These are phyloP conservation scores for Dunckerocampus dactyliophorus DNA, from an alignment of 2,113 vertebrate species.

Conservation along the genomic window DNA sequence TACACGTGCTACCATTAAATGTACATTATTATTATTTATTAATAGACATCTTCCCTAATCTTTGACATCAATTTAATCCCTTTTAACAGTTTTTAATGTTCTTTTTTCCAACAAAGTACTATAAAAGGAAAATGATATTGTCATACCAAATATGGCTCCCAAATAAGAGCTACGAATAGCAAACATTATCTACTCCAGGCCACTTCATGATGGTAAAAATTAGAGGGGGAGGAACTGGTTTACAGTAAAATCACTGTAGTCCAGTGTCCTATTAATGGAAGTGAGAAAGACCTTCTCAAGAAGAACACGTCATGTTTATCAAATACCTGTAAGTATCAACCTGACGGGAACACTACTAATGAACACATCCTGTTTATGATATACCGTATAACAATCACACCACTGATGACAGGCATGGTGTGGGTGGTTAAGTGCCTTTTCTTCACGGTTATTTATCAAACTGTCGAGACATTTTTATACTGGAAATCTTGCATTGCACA, in stretches of 20 bases:
- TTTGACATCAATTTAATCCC: too few relatives aligned
- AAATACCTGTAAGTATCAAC: slow-evolving; percentile 36
- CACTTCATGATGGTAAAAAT: slow-evolving; percentile 15
- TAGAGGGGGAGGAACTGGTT: slow-evolving; percentile 20
- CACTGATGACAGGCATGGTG: slow-evolving; percentile 9
- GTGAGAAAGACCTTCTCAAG: too few relatives aligned
- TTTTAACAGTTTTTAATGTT: too few relatives aligned
- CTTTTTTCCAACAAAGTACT: too few relatives aligned
- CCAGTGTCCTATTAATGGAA: slow-evolving; percentile 18
- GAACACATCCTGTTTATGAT: slow-evolving; percentile 57
- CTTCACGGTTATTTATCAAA: slow-evolving; percentile 10
- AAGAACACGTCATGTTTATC: slow-evolving; percentile 49
- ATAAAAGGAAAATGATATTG: background rate
- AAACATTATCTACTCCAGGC: background rate
- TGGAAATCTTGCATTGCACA: too few relatives aligned
- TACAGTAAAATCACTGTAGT: slow-evolving; percentile 34
- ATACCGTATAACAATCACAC: background rate
- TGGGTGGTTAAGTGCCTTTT: slow-evolving; percentile 35
- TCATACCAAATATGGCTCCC: slow-evolving; percentile 18
- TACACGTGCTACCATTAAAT: too few relatives aligned
- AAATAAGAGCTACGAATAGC: background rate
- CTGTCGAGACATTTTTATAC: background rate
- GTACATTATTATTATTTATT: too few relatives aligned
- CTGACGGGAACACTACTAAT: slow-evolving; percentile 42
- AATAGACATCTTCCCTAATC: too few relatives aligned